phyloP scores from a whole-genome alignment of 2,888 invertebrate species.

The Augochlorella aurata region DNA sequence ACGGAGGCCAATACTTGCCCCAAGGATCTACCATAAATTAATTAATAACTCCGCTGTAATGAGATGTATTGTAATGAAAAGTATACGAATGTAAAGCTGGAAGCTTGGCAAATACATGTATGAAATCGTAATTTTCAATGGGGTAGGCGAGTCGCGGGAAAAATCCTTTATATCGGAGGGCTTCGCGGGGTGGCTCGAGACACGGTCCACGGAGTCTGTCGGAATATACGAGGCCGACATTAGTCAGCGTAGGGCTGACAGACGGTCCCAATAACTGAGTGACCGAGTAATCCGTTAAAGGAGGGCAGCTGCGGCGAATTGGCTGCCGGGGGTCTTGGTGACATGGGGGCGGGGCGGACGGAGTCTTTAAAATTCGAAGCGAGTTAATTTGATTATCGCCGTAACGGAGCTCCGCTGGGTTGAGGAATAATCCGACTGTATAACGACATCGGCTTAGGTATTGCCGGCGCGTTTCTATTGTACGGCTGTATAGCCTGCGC shows the following conservation, averaged over 20 bases:
- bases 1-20: no score
- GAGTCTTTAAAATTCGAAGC: slow-evolving; percentile 66
- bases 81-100: not conserved
- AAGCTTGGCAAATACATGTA: not conserved
- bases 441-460: slow-evolving; percentile 75
- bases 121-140: not conserved
- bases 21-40: no score
- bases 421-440: slow-evolving; percentile 76
- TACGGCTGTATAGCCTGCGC: slow-evolving; percentile 68
- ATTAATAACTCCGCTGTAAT: no score
- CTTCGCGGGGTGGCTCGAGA: not conserved
- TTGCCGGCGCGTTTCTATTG: slow-evolving; percentile 76
- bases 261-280: slow-evolving; percentile 48
- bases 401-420: slow-evolving; percentile 60
- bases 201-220: not conserved
- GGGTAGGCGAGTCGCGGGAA: not conserved
- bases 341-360: slow-evolving; percentile 11
- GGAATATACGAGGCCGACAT: slow-evolving; percentile 38
- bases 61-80: not conserved
- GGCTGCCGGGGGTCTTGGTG: slow-evolving; percentile 30
- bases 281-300: slow-evolving; percentile 47
- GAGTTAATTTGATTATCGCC: slow-evolving; percentile 73
- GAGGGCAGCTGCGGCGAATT: slow-evolving; percentile 56
- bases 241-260: slow-evolving; percentile 33
- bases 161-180: not conserved